phyloP scores from a whole-genome alignment of 2,888 invertebrate species.

The Himalopsyche tibetana region DNA sequence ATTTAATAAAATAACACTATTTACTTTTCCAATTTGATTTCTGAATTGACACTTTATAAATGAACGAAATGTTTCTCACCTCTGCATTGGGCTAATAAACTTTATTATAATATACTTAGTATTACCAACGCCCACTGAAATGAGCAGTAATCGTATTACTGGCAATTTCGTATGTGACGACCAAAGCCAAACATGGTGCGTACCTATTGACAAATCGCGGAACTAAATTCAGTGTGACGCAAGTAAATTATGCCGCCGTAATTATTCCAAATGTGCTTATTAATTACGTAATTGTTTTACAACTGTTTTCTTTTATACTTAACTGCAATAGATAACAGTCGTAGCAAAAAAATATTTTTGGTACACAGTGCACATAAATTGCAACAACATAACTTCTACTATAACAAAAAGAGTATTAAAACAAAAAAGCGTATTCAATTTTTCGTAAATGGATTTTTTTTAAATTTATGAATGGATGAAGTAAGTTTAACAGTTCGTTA shows the following conservation, averaged over 20 bases:
- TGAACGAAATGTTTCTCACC: background rate
- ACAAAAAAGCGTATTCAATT: too few relatives aligned
- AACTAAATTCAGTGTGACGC: conserved; percentile 13
- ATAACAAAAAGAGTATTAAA: too few relatives aligned
- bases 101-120: background rate
- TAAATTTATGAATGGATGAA: too few relatives aligned
- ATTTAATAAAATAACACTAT: too few relatives aligned
- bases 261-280: background rate
- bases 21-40: too few relatives aligned
- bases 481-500: too few relatives aligned
- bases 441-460: too few relatives aligned
- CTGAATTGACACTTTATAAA: background rate
- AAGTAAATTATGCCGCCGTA: conserved; percentile 17
- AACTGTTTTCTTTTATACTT: background rate
- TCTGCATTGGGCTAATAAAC: conserved; percentile 13
- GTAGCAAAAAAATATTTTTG: background rate
- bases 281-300: conserved; percentile 12
- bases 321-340: background rate
- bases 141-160: conserved; percentile 9
- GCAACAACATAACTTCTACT: too few relatives aligned
- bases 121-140: conserved; percentile 28
- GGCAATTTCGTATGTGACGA: conserved; percentile 19
- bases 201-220: conserved; percentile 41
- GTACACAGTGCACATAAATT: too few relatives aligned
- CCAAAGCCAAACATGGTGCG: background rate